Base-by-base conservation (phyloP, 2,113 vertebrate genomes). In the Delphinapterus leucas region DNA sequence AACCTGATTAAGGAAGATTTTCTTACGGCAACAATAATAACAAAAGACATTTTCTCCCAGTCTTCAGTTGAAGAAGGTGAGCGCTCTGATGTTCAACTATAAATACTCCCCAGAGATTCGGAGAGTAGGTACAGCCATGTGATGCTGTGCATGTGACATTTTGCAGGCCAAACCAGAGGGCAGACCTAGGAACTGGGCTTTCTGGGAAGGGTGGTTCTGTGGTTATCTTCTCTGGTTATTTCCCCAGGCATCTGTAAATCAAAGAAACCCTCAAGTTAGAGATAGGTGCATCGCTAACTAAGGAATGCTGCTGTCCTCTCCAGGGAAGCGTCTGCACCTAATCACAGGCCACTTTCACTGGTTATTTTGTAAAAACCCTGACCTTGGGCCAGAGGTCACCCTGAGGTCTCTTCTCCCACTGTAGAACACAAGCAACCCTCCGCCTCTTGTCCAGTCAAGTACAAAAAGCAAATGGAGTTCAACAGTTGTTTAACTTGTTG, bases 181-280 rank as follows among this genome's bases (percentile, higher is more conserved):
- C 65, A 33, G 76, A 38, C 83, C 71, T 88, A 71, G 77, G 76
- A 85, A 55, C 31, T 7, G 44, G 95, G 84, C 74, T 93, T 83
- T 94, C 47, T 73, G 89, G 77, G 90, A 47, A 65, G 92, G 90
- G 71, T 83, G 87, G 47, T n/a, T 36, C 53, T 93, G 76, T 90
- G n/a, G 92, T 97, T 98, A 38, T 81, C 93, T 96, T 17, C 73
- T 60, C 47, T 3, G 87, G 53, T 4, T 3, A 53, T 96, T 96
- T 92, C 92, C 76, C 53, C 70, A 82, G n/a, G 88, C 67, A 94
- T 97, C 97, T 98, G 95, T 93, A 98, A 98, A 98, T 90, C 95
- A 98, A 96, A 97, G 96, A 84, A 95, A 88, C 93, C 90, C 95
- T 98, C 65, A 79, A 93, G 93, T 44, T 96, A 90, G 96, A 98